Evolutionary conservation across 2,113 vertebrate genomes (phyloP), one percentile per base, ranked within the genome.

Genomic region (Motacilla tschutschensis): DNA sequence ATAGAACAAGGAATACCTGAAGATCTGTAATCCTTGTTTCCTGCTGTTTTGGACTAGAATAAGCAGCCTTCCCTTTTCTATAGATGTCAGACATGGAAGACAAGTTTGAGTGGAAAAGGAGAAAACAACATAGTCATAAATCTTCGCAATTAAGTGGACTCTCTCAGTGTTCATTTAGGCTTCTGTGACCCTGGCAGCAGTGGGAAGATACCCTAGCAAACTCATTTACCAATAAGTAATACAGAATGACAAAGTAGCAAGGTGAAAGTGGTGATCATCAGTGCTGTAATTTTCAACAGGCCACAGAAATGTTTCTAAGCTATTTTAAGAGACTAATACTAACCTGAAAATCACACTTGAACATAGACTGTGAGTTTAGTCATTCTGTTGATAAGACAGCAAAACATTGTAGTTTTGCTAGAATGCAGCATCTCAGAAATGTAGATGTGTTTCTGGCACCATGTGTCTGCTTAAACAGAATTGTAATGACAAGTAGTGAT

Each of bases 71-170:
- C 35, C 57, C 77, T 89, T 91, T 88, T 90, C 83, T 92, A 1
- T 88, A 53, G 54, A 7, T 87, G 82, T 86, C 93, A 93, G 74
- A 44, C 79, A 16, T 19, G 48, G 85, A 89, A 92, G 92, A 91
- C 78, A 92, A 94, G 90, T 88, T 89, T 85, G 81, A 90, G 81
- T 71, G 53, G 81, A 91, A 88, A 77, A 38, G 38, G 92, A 70
- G 84, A 92, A 92, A 90, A 92, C 84, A 90, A 46, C 53, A 33
- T 35, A 80, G 79, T 65, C 79, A 89, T 93, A 94, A 92, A 95
- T 94, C 90, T 89, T 64, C 40, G 87, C 89, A 90, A 87, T 84
- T 84, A 91, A 85, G 79, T 87, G 82, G n/a, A 31, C 58, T 78
- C 75, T 76, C 46, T 55, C 31, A 84, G 83, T 82, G 69, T 79